These are phyloP conservation scores for Sarotherodon lohbergeri DNA, from an alignment of 2,113 vertebrate species.

Conservation along the genomic window DNA sequence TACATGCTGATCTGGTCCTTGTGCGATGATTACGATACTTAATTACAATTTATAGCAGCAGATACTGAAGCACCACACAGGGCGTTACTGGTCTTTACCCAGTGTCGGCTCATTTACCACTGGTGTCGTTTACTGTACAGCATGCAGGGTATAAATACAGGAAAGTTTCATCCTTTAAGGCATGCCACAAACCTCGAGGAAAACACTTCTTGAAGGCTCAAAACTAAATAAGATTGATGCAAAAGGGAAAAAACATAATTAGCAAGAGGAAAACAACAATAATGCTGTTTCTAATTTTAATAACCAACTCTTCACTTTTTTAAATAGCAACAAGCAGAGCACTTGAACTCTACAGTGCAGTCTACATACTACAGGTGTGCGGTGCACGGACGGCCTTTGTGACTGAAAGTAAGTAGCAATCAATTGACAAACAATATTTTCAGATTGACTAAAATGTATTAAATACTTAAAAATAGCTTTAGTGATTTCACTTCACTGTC, in stretches of 20 bases:
- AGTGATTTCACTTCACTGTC: background rate
- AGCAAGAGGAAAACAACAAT: background rate
- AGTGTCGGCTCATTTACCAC: background rate
- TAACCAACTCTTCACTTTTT: background rate
- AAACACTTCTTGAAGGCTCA: background rate
- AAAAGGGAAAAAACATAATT: background rate
- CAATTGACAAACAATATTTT: background rate
- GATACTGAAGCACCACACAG: background rate
- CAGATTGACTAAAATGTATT: background rate
- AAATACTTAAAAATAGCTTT: background rate
- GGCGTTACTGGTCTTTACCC: background rate
- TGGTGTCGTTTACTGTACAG: background rate
- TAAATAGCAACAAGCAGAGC: background rate
- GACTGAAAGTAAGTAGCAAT: background rate
- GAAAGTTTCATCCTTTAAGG: background rate
- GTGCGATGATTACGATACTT: background rate
- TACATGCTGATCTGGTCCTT: background rate
- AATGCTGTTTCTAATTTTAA: background rate
- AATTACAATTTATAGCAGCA: background rate
- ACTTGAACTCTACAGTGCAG: background rate
- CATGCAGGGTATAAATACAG: background rate
- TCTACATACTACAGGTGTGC: background rate
- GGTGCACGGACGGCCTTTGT: background rate
- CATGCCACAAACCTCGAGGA: background rate
- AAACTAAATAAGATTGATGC: background rate